Base-by-base conservation (phyloP, 2,113 vertebrate species). In the Proteles cristata region DNA sequence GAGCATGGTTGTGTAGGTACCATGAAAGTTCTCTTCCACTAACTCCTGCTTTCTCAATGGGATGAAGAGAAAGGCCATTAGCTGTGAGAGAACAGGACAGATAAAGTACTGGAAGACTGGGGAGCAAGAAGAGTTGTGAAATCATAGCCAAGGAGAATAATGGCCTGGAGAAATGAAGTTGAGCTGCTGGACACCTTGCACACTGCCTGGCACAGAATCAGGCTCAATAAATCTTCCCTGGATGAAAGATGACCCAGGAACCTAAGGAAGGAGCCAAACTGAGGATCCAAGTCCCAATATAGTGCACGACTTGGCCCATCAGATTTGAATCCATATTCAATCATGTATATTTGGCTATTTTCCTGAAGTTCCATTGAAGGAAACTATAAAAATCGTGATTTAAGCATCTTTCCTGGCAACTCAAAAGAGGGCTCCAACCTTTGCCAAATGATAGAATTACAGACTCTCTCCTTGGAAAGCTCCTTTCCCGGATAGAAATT, bases 401-500 rank as follows among this genome's bases (percentile, higher is more conserved):
- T 98, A 98, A 97, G 66, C 69, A 90, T 95, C 92, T 97, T 97
- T 96, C 81, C 96, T 97, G 96, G 94, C 95, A 97, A 61, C 53
- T 76, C 84, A 61, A 96, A 93, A 93, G 83, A 96, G 43, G 73
- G 11, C 55, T 93, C 43, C 73, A 71, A 77, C 19, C n/a, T 95
- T 93, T 88, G 97, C 97, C 95, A 97, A 95, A 90, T 97, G 97
- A 94, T 92, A 93, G 96, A 97, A 96, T 97, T 97, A 98, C 61
- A 95, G 82, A 88, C 80, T 90, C 55, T 81, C 55, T 88, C 71
- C 45, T 93, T 91, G 79, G 79, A 98, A 96, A 91, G 58, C 79
- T 95, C 39, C 61, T 93, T 95, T 92, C 84, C 15, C 93, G 69
- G 96, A 81, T 15, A 87, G 43, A 95, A 53, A 25, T 45, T 95